These are phyloP conservation scores for Balaeniceps rex DNA, from an alignment of 2,113 vertebrate genomes.

Conservation along the genomic window DNA sequence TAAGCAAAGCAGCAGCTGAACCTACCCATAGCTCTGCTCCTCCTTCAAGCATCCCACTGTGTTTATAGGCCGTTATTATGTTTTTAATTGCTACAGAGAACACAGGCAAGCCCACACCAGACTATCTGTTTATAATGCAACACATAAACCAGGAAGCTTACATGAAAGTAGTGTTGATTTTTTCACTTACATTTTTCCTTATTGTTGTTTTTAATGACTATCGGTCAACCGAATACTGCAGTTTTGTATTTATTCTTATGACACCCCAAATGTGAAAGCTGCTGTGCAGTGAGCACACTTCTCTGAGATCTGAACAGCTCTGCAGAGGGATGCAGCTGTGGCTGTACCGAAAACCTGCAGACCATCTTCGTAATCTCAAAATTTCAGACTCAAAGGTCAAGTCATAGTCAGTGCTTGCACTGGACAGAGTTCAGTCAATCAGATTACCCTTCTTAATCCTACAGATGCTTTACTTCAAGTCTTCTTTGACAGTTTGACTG, in stretches of 20 bases:
- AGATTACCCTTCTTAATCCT: conserved; percentile 3
- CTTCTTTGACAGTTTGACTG: not conserved
- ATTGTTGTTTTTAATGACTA: not conserved
- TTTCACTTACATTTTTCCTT: not conserved
- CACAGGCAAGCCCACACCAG: not conserved
- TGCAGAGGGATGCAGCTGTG: not conserved
- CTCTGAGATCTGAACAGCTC: not conserved
- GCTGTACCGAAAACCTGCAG: not conserved
- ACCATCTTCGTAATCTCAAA: not conserved
- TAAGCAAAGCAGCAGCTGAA: not conserved
- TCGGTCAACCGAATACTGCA: accelerated
- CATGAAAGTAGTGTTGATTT: accelerated
- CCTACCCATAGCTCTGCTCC: not conserved
- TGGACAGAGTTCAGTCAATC: not conserved
- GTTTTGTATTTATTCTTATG: not conserved
- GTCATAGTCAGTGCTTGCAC: not conserved
- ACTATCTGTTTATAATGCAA: not conserved
- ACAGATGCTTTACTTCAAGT: not conserved
- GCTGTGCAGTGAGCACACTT: not conserved
- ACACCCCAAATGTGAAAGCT: not conserved
- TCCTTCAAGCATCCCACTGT: not conserved
- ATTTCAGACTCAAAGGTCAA: not conserved
- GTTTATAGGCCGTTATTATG: not conserved
- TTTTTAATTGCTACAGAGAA: not conserved
- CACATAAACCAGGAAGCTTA: not conserved